These are phyloP conservation scores for Boloria selene DNA, from an alignment of 2,888 invertebrate species.

Conservation along the genomic window DNA sequence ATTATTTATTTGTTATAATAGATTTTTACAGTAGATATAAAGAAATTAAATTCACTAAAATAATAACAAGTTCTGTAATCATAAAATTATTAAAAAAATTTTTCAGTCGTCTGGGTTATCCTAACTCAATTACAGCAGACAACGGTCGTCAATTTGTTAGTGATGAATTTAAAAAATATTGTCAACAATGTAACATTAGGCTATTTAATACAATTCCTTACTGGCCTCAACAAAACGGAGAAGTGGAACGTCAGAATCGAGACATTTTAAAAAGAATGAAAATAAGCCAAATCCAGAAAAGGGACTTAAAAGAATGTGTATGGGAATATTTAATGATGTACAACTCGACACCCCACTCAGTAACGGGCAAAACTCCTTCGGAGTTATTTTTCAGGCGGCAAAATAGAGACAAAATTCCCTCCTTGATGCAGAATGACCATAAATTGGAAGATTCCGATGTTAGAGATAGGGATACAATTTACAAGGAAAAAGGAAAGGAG, in stretches of 20 bases:
- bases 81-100: constrained; percentile 43
- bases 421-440: constrained; percentile 22
- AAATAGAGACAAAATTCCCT: constrained; percentile 38
- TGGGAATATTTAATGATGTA: too few species aligned
- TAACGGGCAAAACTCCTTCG: constrained; percentile 38
- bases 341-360: constrained; percentile 17
- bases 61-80: constrained; percentile 11
- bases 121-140: constrained; percentile 39
- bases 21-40: constrained; percentile 44
- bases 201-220: constrained; percentile 29
- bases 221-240: background rate
- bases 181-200: constrained; percentile 33
- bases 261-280: background rate
- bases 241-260: background rate
- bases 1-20: constrained; percentile 38
- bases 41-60: constrained; percentile 14
- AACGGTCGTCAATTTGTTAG: constrained; percentile 43
- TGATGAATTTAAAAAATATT: constrained; percentile 41
- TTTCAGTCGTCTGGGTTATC: constrained; percentile 41
- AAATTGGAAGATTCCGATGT: constrained; percentile 21
- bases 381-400: constrained; percentile 37
- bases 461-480: constrained; percentile 31
- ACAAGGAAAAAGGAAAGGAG: constrained; percentile 37
- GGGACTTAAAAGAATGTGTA: too few species aligned
- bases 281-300: background rate